Conservation (phyloP, 1,140 invertebrate genomes). For the Rhyacophila brunnea region DNA sequence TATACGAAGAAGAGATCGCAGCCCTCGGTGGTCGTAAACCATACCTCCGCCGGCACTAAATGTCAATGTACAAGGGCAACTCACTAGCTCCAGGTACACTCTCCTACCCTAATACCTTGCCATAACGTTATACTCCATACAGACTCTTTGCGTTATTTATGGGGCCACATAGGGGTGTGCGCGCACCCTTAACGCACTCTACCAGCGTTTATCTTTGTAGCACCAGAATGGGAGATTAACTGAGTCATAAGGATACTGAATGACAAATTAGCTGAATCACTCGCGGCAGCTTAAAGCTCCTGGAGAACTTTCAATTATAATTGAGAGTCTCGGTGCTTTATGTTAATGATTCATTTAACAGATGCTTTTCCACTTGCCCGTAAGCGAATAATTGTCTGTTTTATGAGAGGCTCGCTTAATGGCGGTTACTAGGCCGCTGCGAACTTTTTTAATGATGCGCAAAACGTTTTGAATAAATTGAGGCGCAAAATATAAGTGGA, state of each 20-base stretch:
- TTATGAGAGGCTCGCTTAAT: too few species aligned
- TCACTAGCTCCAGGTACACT: conserved; percentile 34
- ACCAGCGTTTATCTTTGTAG: conserved; percentile 20
- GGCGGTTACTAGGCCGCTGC: too few species aligned
- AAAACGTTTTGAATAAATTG: too few species aligned
- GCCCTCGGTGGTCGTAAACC: conserved; percentile 42
- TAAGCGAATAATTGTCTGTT: too few species aligned
- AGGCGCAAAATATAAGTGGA: too few species aligned
- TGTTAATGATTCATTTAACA: too few species aligned
- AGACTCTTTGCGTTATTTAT: conserved; percentile 30
- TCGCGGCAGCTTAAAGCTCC: too few species aligned
- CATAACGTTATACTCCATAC: conserved; percentile 20
- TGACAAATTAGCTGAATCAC: conserved; percentile 32
- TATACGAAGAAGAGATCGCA: conserved; percentile 80
- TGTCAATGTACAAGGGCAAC: conserved; percentile 46
- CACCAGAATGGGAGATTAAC: conserved; percentile 26
- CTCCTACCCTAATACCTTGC: conserved; percentile 16
- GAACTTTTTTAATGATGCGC: too few species aligned
- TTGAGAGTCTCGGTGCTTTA: too few species aligned
- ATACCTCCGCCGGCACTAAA: conserved; percentile 44
- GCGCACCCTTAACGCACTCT: conserved; percentile 8
- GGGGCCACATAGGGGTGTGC: conserved; percentile 1
- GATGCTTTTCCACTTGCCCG: too few species aligned
- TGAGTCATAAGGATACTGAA: conserved; percentile 21
- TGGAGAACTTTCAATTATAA: too few species aligned